Base-by-base conservation (phyloP, 1,140 invertebrate genomes). In the Camponotus vicinus region DNA sequence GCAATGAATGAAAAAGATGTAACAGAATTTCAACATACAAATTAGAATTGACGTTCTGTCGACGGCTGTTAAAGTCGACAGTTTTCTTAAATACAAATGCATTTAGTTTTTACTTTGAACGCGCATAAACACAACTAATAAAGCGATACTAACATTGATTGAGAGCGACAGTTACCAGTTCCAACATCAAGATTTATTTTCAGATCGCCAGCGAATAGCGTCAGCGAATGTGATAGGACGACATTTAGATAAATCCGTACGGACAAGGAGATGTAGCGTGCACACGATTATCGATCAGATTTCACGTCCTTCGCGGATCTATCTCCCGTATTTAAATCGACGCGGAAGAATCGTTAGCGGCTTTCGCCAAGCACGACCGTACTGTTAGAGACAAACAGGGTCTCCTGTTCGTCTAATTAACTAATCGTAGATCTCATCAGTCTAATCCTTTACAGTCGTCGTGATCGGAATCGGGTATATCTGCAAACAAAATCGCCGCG, bases 341-440 rank as follows among this genome's bases (percentile, higher is more conserved):
- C 32, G 69, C n/a, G n/a, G 42, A 75, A 75, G n/a, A 42, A 75
- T 82, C 67, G 64, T 82, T 71, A 82, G 42, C 64, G 45, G 49
- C 67, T 21, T 21, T 52, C 42, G 77, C 27, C 52, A 77, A 15
- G 57, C 52, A 37, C 42, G 69, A 75, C 49, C 27, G 45, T 77
- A 89, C 66, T 59, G 88, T 89, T 84, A 73, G 67, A 27, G 13
- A 18, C 49, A 11, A 75, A 15, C 64, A 71, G 21, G 49, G 52
- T 34, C 45, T 42, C 27, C 63, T 45, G 79, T 70, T 77, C 89
- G 88, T 90, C 80, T 89, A 90, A 90, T 90, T 90, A 90, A 90
- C 79, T 77, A 87, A 87, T 89, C 79, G 40, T 21, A 45, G 69
- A 90, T 90, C 88, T 90, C 87, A 89, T 90, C 88, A 86, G 87